Base-by-base conservation (phyloP, 2,113 vertebrate genomes). In the Ondatra zibethicus region DNA sequence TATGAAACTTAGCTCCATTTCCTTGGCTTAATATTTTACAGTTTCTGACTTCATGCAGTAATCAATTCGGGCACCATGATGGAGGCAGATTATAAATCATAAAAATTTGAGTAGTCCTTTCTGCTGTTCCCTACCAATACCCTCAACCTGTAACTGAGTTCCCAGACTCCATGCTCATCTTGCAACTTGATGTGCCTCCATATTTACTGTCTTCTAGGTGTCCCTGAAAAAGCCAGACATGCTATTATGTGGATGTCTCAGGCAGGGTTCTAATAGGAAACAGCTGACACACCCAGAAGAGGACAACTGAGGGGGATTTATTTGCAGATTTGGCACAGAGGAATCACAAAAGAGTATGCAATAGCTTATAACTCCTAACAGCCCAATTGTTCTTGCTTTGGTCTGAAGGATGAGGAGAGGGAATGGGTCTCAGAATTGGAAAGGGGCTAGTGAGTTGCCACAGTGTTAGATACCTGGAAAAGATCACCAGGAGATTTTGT, bases 191-290 rank as follows among this genome's bases (percentile, higher is more conserved):
- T 88, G 29, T 87, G 10, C 72, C 45, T 39, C 82, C 84, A 42
- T 87, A 93, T 68, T 39, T 45, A 73, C 31, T 93, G 36, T 45
- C 65, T 94, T 65, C 42, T 65, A 58, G 13, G 17, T 96, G 19
- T 95, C 76, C 8, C 50, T 89, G 88, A 91, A 66, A 93, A 66
- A 65, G 89, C 17, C 14, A 91, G 77, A 68, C 47, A 21, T 68
- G 86, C 52, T 66, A 80, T 82, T 73, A 21, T 31, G 29, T 63
- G 42, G 61, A 33, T 90, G 12, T 89, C 47, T 80, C 19, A 87
- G 3, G 55, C n/a, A 86, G 58, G 39, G 14, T 88, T 96, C 78
- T 92, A 95, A 90, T 29, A 68, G 10, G 68, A 89, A 95, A 63
- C 39, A 66, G 27, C 50, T 88, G 63, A 88, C 36, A 82, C 31